phyloP scores from a whole-genome alignment of 2,113 vertebrate species.

The Thunnus thynnus region DNA sequence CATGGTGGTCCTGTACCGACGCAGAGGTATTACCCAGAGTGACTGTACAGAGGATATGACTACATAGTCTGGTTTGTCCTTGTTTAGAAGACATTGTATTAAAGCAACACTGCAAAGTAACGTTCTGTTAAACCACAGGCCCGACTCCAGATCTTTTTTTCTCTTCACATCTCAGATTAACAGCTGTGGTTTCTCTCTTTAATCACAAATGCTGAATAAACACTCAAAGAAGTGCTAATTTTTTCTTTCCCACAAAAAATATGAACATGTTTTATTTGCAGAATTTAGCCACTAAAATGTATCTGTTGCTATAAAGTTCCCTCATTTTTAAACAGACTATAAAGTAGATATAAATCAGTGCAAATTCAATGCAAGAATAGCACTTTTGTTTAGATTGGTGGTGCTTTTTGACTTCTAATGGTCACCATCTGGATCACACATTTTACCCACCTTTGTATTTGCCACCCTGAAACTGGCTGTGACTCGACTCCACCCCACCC shows the following conservation, averaged over 20 bases:
- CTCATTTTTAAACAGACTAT: not conserved
- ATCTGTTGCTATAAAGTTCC: not conserved
- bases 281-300: not conserved
- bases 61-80: slow-evolving; percentile 2
- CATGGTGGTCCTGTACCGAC: not conserved
- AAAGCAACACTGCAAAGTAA: slow-evolving; percentile 6
- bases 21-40: not conserved
- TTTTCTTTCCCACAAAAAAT: not conserved
- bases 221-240: not conserved
- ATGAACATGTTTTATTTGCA: not conserved
- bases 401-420: not conserved
- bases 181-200: slow-evolving; percentile 24
- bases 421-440: slow-evolving; percentile 60
- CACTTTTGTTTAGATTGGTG: slow-evolving; percentile 20
- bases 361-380: not conserved
- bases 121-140: not conserved
- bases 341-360: not conserved
- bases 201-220: slow-evolving; percentile 17
- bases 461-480: slow-evolving; percentile 17
- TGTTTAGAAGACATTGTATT: slow-evolving; percentile 13
- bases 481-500: slow-evolving; percentile 1
- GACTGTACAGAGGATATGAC: not conserved
- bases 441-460: slow-evolving; percentile 53
- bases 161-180: slow-evolving; percentile 13
- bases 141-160: not conserved